phyloP scores from a whole-genome alignment of 2,113 vertebrate species.

The Melanostigma gelatinosum region DNA sequence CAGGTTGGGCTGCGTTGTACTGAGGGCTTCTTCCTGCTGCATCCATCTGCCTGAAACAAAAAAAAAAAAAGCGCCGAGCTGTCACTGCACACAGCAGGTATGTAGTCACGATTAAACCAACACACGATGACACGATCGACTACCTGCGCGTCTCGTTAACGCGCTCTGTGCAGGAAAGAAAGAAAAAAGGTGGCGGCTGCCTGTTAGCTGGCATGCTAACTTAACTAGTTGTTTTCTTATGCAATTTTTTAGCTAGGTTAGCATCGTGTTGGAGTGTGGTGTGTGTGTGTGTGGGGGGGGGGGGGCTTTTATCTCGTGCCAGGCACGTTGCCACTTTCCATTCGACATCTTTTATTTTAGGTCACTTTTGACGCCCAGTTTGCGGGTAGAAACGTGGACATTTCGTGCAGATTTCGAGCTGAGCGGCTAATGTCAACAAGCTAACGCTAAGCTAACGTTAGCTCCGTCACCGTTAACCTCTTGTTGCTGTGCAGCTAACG shows the following conservation, averaged over 20 bases:
- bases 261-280: conserved; percentile 26
- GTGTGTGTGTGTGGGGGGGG: background rate
- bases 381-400: background rate
- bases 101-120: conserved; percentile 15
- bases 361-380: background rate
- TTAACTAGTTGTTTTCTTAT: conserved; percentile 48
- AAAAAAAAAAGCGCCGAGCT: conserved; percentile 22
- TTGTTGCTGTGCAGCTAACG: background rate
- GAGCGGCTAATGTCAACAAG: conserved; percentile 68
- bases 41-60: conserved; percentile 47
- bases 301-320: conserved; percentile 9
- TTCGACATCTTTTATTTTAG: background rate
- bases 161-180: background rate
- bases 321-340: conserved; percentile 23
- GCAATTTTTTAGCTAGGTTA: conserved; percentile 53
- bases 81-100: conserved; percentile 65
- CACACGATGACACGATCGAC: background rate
- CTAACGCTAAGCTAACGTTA: conserved; percentile 52
- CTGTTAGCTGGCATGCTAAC: conserved; percentile 68
- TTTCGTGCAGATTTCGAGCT: conserved; percentile 32
- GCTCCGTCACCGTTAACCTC: conserved; percentile 41
- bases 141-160: background rate
- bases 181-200: conserved; percentile 42
- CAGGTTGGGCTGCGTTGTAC: conserved; percentile 59
- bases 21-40: conserved; percentile 70